These are phyloP conservation scores for Nomada lathburiana DNA, from an alignment of 2,888 invertebrate genomes.

Conservation along the genomic window DNA sequence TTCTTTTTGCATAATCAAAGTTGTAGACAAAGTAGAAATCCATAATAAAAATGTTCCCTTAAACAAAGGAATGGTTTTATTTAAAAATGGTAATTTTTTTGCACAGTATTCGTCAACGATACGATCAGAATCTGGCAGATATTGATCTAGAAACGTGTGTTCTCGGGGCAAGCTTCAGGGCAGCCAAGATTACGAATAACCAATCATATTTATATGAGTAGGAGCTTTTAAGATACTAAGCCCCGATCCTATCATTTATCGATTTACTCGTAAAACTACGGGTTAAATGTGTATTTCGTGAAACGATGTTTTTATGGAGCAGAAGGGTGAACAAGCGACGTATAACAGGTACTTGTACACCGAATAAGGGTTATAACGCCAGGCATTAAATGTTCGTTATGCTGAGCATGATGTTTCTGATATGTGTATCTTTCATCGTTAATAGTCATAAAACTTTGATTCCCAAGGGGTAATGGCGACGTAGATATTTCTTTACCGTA, in stretches of 20 bases:
- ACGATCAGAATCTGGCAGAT: neutral
- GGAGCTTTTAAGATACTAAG: neutral
- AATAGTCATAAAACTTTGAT: too few relatives aligned
- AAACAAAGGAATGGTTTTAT: neutral
- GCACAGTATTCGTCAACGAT: neutral
- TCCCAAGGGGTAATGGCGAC: too few relatives aligned
- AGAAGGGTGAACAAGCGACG: too few relatives aligned
- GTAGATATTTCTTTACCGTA: too few relatives aligned
- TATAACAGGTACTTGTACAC: neutral
- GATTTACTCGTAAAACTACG: neutral
- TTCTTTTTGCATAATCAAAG: neutral
- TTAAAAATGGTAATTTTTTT: slow-evolving; percentile 1
- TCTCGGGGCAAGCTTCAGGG: neutral
- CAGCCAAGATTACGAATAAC: neutral
- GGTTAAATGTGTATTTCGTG: neutral
- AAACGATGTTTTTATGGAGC: neutral
- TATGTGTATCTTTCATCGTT: too few relatives aligned
- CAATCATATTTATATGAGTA: neutral
- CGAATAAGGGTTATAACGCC: neutral
- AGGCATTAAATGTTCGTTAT: neutral
- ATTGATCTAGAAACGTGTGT: neutral
- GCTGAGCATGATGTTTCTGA: neutral
- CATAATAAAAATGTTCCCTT: too few relatives aligned
- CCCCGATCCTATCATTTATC: neutral
- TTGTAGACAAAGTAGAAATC: neutral